Evolutionary conservation across 2,797 vertebrate genomes (phyloP), one percentile per base, ranked within the genome.

Genomic region (Catamblyrhynchus diadema): DNA sequence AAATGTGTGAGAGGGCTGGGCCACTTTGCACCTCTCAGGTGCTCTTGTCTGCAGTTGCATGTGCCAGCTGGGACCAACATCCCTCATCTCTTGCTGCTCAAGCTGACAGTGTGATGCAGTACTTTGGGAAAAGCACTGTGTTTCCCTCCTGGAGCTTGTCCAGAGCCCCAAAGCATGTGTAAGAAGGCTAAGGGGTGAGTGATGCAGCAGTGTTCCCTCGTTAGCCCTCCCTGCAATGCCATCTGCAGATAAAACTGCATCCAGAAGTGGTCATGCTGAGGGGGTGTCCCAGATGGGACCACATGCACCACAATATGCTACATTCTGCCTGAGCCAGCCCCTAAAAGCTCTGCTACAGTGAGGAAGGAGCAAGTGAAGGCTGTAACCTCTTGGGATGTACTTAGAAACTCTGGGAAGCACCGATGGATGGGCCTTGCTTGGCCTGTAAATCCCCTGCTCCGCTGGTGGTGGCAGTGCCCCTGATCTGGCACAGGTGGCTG

Each of bases 281-380:
- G 44, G 1, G 5, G 9, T 62, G 28, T 47, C 48, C 59, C 42
- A 30, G 22, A 14, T 32, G 67, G 44, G 59, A 47, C 61, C 15
- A 28, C 33, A 37, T 37, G 65, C 23, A 33, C 39, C 21, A 8
- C 0, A 0, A 27, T 3, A 4, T 28, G 47, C 35, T 50, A 0
- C 25, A 4, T 69, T 73, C 66, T 85, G 57, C 37, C 56, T 13
- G 8, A 78, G n/a, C 22, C 70, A 71, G n/a, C 71, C 53, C 35
- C 21, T 10, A 50, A 79, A 71, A 39, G 8, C 62, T 50, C 28
- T 59, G 44, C 41, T 85, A 6, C 39, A 5, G 10, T 9, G 17
- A 71, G 45, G 41, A 67, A 33, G 53, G 24, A 67, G 48, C 44
- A 78, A 7, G 2, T 5, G 28, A 30, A 81, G 67, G 41, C 48